These are phyloP conservation scores for Oryzias dopingdopingensis DNA, from an alignment of 2,797 vertebrate species.

Conservation along the genomic window DNA sequence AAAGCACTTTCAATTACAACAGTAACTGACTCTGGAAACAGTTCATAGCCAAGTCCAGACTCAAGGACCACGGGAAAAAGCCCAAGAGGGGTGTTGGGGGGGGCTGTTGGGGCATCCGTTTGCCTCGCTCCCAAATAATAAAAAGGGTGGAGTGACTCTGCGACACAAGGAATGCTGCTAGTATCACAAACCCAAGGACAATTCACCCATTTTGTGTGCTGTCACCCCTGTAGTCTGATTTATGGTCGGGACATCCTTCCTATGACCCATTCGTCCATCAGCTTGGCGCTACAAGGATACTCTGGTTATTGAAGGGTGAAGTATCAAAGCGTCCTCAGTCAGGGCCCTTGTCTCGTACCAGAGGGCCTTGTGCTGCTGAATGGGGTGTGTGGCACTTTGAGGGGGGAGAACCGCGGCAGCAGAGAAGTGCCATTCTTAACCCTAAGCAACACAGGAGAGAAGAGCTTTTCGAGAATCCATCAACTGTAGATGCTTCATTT, in stretches of 20 bases:
- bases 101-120: constrained; percentile 75
- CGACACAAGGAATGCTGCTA: constrained; percentile 73
- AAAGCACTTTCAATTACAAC: constrained; percentile 88
- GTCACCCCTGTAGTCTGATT: constrained; percentile 82
- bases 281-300: constrained; percentile 68
- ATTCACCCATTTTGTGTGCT: constrained; percentile 80
- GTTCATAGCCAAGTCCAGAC: constrained; percentile 78
- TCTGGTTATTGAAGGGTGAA: constrained; percentile 77
- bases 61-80: constrained; percentile 50
- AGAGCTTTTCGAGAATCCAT: constrained; percentile 76
- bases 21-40: constrained; percentile 85
- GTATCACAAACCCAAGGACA: constrained; percentile 74
- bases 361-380: constrained; percentile 73
- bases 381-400: constrained; percentile 51
- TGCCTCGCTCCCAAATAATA: constrained; percentile 74
- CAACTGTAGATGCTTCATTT: constrained; percentile 70
- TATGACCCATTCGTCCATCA: constrained; percentile 77
- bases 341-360: constrained; percentile 74
- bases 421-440: constrained; percentile 80
- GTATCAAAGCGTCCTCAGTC: constrained; percentile 78
- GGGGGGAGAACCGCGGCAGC: constrained; percentile 56
- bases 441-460: constrained; percentile 68
- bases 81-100: constrained; percentile 49
- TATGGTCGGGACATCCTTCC: constrained; percentile 79
- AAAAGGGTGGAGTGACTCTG: constrained; percentile 72